Evolutionary conservation across 1,140 invertebrate genomes (phyloP).

Genomic region (Teleopsis dalmanni): DNA sequence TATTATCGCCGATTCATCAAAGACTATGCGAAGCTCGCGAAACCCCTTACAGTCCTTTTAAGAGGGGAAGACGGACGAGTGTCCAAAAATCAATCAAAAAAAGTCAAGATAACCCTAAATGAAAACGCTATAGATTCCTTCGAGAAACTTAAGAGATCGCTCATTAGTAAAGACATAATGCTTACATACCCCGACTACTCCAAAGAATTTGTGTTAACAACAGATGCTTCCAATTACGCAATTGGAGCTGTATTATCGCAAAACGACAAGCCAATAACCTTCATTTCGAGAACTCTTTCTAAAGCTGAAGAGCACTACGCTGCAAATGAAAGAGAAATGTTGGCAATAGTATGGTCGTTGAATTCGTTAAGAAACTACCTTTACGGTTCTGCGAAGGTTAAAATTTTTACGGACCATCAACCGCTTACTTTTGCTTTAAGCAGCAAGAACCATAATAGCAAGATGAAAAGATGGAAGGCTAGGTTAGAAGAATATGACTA

Average conservation of each 20-base stretch:
- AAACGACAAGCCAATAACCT: constrained; percentile 16
- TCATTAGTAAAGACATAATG: constrained; percentile 16
- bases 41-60: constrained; percentile 22
- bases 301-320: constrained; percentile 26
- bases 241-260: constrained; percentile 35
- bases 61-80: constrained; percentile 8
- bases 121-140: constrained; percentile 7
- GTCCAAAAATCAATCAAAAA: constrained; percentile 8
- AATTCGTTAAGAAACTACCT: constrained; percentile 36
- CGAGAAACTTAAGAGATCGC: constrained; percentile 7
- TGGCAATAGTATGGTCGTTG: constrained; percentile 37
- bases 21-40: constrained; percentile 28
- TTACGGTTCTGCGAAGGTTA: constrained; percentile 26
- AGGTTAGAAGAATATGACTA: constrained; percentile 25
- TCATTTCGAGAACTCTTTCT: constrained; percentile 33
- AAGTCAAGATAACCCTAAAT: constrained; percentile 1
- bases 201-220: constrained; percentile 29
- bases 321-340: constrained; percentile 24
- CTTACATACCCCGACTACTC: constrained; percentile 32
- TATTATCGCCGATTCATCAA: constrained; percentile 39
- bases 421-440: constrained; percentile 34
- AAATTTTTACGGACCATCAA: constrained; percentile 16
- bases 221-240: constrained; percentile 24
- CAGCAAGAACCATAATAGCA: constrained; percentile 32
- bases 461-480: constrained; percentile 25